Evolutionary conservation across 2,888 invertebrate genomes (phyloP).

Genomic region (Disparrhopalites patrizii): DNA sequence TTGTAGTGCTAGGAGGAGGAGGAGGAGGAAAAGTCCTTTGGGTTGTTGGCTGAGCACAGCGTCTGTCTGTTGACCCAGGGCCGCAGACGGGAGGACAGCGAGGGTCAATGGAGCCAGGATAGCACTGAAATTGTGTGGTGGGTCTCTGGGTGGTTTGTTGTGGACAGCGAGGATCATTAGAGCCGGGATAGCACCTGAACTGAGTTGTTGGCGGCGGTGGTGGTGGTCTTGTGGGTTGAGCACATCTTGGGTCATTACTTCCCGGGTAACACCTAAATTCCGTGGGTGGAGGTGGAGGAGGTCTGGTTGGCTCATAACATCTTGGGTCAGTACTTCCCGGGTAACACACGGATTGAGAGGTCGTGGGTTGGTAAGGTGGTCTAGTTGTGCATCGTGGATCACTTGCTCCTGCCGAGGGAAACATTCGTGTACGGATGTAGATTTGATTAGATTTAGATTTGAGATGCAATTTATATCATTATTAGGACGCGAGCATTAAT

Average conservation of each 20-base stretch:
- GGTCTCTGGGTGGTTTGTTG: slow-evolving; percentile 17
- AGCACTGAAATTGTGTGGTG: slow-evolving; percentile 23
- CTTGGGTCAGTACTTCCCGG: slow-evolving; percentile 11
- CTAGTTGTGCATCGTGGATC: slow-evolving; percentile 25
- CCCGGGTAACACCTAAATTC: slow-evolving; percentile 40
- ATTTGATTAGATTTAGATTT: too few species aligned
- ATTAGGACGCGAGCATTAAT: too few species aligned
- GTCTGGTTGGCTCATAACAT: slow-evolving; percentile 30
- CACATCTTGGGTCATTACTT: slow-evolving; percentile 24
- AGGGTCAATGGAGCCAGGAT: slow-evolving; percentile 16
- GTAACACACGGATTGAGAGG: slow-evolving; percentile 23
- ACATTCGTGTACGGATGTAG: not conserved
- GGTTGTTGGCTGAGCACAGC: slow-evolving; percentile 24
- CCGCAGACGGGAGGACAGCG: slow-evolving; percentile 20
- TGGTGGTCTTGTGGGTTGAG: too few species aligned
- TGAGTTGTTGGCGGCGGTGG: slow-evolving; percentile 19
- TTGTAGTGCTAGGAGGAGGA: not conserved
- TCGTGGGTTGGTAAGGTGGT: not conserved
- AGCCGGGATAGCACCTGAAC: slow-evolving; percentile 39
- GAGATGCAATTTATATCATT: too few species aligned
- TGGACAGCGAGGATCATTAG: slow-evolving; percentile 23
- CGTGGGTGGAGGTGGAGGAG: not conserved
- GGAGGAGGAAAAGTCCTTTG: slow-evolving; percentile 25
- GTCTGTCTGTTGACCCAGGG: slow-evolving; percentile 22
- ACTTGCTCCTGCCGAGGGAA: slow-evolving; percentile 29